Evolutionary conservation across 1,140 invertebrate genomes (phyloP), one percentile per base, ranked within the genome.

Genomic region (Drosophila yakuba): DNA sequence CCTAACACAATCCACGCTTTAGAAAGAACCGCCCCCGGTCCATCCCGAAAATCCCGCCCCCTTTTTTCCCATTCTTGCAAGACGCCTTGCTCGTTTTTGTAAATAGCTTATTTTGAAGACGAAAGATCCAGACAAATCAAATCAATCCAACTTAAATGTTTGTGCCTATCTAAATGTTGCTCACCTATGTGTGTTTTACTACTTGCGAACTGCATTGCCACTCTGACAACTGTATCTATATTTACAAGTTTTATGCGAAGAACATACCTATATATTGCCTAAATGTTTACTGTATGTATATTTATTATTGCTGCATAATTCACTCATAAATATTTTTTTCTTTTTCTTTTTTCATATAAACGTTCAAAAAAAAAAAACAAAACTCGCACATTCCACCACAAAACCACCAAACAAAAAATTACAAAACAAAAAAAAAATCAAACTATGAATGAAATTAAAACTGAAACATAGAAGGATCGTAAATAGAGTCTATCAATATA

Each of bases 231-330:
- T 73, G 68, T 72, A 72, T 69, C 51, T 71, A 57, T 69, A 68
- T 57, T 63, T 68, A 68, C 64, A 62, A 68, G 43, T 56, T 68
- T 55, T 63, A 41, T 69, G 41, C 74, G 57, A 56, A 17, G 35
- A 43, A 69, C 63, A 76, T 59, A 78, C 56, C 51, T 73, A 80
- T 89, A 88, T 68, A 86, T 85, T 84, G 80, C 84, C 80, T 88
- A 83, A 88, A 88, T 89, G 84, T 88, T 89, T 90, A 88, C 67
- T 88, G 80, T 90, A 90, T 89, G 81, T 89, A 89, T 90, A 89
- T 84, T 88, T 89, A 89, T 89, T 89, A 89, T 89, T 89, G 84
- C 84, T 89, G 84, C 84, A 89, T 88, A 89, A 89, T 84, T 89
- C 84, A 89, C 85, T 89, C 84, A 89, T 89, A 80, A 80, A 90